Base-by-base conservation (phyloP, 2,797 vertebrate genomes). In the Gymnopithys bicolor region DNA sequence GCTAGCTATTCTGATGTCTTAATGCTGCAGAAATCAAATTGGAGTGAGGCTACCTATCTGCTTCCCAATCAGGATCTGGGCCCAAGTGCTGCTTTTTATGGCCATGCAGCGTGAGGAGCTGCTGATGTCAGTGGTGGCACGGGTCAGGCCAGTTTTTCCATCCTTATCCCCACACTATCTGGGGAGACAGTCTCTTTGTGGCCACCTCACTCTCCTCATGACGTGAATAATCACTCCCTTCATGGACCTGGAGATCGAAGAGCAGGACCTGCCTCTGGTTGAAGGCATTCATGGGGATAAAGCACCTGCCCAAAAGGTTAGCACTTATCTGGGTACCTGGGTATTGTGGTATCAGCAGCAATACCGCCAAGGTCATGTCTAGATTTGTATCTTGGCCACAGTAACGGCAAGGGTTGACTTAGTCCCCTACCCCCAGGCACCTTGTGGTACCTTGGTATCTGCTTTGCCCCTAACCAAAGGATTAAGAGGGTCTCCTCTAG, bases 21-120 rank as follows among this genome's bases (percentile, higher is more conserved):
- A 93, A 96, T 92, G 94, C 95, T 91, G 91, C 84, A 95, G 94
- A 95, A 96, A 96, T 96, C 95, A 93, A 96, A 94, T 23, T 90
- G 87, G 87, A 96, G 94, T 2, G 22, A 84, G 87, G 91, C 89
- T 94, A 97, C 94, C 95, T 95, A 96, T 95, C 94, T 91, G 90
- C 91, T 69, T 96, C 93, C 91, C 94, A 73, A 94, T 95, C 94
- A 86, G 91, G 80, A 95, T 79, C 86, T 8, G 48, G 84, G 91
- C 93, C 92, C 94, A 80, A 95, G 90, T 35, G 90, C 93, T 96
- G 93, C 96, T 96, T 96, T 96, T 96, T 96, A 96, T 95, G 94
- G 95, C 94, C 91, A 94, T 86, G 91, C 67, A 95, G 89, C 0
- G 0, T 66, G 74, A 91, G 39, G 83, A 93, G 80, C 89, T 70